A percentile compares a stretch with the other conserved stretches of the same genome.
These are phyloP conservation scores for Struthidea cinerea DNA, from an alignment of 2,113 vertebrate genomes.

Conservation along the genomic window DNA sequence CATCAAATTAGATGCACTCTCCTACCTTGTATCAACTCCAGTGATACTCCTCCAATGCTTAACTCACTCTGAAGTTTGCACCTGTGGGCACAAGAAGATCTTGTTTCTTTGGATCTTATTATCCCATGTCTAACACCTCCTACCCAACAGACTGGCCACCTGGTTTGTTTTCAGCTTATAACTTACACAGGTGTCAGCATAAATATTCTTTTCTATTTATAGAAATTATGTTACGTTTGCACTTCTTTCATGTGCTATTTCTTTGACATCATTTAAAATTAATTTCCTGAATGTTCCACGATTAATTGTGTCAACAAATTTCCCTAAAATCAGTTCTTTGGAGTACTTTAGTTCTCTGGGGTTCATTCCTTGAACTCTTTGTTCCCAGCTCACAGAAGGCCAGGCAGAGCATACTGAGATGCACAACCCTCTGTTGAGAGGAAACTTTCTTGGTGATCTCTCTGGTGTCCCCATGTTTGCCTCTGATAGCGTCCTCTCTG, in stretches of 20 bases:
- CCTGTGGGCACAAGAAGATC: not conserved
- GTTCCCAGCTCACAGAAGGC: not conserved
- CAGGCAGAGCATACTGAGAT: not conserved
- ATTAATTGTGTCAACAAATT: not conserved
- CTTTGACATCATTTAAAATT: constrained; percentile 18
- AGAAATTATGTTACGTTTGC: not conserved
- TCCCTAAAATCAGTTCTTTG: not conserved
- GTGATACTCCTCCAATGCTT: not conserved
- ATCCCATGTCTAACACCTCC: not conserved
- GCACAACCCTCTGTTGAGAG: not conserved
- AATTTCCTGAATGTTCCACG: constrained; percentile 2
- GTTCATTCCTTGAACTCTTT: not conserved
- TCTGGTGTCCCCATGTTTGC: not conserved
- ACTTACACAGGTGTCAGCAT: not conserved
- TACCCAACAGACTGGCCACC: not conserved
- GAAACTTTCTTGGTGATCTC: not conserved
- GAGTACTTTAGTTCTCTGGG: not conserved
- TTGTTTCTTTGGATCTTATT: not conserved
- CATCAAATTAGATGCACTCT: not conserved
- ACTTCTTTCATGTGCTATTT: constrained; percentile 20
- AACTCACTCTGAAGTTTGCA: not conserved
- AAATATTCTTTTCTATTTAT: not conserved
- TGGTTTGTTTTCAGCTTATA: not conserved
- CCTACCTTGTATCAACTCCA: not conserved
- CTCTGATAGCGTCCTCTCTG: not conserved